A percentile compares a stretch with the other conserved stretches of the same genome.
Conservation (phyloP, 2,113 vertebrate species). For the Saccopteryx leptura region DNA sequence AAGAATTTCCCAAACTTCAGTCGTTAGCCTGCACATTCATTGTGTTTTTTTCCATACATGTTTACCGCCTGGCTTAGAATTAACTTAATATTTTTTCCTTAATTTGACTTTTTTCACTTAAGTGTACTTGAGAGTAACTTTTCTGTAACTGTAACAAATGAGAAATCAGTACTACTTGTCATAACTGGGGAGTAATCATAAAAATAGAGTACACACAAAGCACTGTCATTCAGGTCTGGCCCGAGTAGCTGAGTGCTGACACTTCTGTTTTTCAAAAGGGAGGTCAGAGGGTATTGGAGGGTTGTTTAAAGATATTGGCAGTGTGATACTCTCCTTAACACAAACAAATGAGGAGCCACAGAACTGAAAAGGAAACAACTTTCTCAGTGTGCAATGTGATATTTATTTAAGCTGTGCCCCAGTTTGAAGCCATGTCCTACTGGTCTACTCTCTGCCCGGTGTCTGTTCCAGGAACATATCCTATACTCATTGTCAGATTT, state of each 20-base stretch:
- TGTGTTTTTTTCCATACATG: not conserved
- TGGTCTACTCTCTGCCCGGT: not conserved
- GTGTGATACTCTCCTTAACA: not conserved
- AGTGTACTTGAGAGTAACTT: not conserved
- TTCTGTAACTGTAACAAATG: not conserved
- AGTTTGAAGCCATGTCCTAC: not conserved
- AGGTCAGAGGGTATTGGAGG: not conserved
- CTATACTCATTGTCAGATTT: not conserved
- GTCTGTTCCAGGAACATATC: not conserved
- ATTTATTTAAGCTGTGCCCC: not conserved
- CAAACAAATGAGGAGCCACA: not conserved
- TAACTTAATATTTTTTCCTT: not conserved
- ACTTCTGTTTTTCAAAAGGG: not conserved
- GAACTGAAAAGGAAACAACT: not conserved
- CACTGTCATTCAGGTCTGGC: not conserved
- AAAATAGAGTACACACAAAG: not conserved
- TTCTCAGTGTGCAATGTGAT: not conserved
- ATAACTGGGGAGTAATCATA: not conserved
- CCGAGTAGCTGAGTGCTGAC: not conserved
- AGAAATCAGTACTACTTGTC: not conserved
- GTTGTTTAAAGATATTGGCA: not conserved
- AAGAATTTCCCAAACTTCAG: not conserved
- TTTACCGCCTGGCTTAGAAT: not conserved
- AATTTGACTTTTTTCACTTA: slow-evolving; percentile 28
- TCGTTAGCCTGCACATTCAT: not conserved